phyloP scores from a whole-genome alignment of 2,113 vertebrate species.

The Hucho hucho region DNA sequence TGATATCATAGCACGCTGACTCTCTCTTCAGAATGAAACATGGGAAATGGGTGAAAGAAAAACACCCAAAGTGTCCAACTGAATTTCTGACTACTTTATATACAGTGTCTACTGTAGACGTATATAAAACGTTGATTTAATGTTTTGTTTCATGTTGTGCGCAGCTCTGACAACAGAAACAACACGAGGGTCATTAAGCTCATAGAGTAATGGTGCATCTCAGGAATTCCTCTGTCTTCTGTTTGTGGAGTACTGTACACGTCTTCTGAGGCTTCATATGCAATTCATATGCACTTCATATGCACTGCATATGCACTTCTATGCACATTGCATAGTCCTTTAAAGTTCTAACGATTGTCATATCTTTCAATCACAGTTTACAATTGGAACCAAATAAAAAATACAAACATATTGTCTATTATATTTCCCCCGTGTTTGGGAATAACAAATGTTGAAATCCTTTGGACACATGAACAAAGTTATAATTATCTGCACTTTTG shows the following conservation, averaged over 20 bases:
- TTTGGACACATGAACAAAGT: conserved; percentile 26
- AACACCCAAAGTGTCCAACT: neutral
- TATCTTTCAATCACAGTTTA: conserved; percentile 71
- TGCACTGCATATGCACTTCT: conserved; percentile 31
- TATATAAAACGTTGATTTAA: conserved; percentile 28
- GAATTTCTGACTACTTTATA: no score
- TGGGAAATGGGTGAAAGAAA: conserved; percentile 8
- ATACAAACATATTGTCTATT: conserved; percentile 19
- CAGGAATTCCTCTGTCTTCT: conserved; percentile 39
- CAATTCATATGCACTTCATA: conserved; percentile 11
- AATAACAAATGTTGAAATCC: conserved; percentile 38
- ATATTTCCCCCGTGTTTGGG: neutral
- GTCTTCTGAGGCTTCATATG: conserved; percentile 47
- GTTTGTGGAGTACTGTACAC: conserved; percentile 41
- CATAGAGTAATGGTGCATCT: conserved; percentile 44
- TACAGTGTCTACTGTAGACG: no score
- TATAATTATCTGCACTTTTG: conserved; percentile 47
- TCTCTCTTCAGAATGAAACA: conserved; percentile 17
- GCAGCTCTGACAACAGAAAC: conserved; percentile 41
- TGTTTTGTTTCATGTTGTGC: conserved; percentile 37
- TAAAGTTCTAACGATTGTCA: conserved; percentile 72
- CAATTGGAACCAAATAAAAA: conserved; percentile 40
- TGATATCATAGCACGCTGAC: conserved; percentile 21
- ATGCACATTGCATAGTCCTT: conserved; percentile 70
- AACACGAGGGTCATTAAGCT: conserved; percentile 28